phyloP scores from a whole-genome alignment of 2,888 invertebrate species.

The Acleris sparsana region DNA sequence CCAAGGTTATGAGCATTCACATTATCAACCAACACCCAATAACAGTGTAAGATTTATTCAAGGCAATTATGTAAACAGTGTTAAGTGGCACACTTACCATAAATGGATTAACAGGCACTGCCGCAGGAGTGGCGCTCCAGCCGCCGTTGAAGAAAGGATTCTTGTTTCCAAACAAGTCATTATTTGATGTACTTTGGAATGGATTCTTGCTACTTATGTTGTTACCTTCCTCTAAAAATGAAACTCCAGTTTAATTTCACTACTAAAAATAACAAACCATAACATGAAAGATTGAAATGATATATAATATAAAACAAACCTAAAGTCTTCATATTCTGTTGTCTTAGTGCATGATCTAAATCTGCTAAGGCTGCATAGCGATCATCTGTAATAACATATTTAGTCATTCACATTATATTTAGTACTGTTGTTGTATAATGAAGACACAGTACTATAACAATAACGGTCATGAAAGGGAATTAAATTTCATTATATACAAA shows the following conservation, averaged over 20 bases:
- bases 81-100: conserved; percentile 63
- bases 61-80: background rate
- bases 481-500: no score
- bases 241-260: conserved; percentile 21
- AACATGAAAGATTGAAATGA: conserved; percentile 13
- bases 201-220: conserved; percentile 72
- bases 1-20: no score
- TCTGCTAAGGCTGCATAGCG: conserved; percentile 98
- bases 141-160: conserved; percentile 77
- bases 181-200: conserved; percentile 74
- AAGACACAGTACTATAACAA: no score
- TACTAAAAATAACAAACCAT: conserved; percentile 3
- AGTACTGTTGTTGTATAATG: no score
- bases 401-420: no score
- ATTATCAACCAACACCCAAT: no score
- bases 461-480: no score
- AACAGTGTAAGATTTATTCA: no score
- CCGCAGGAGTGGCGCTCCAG: conserved; percentile 62
- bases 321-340: conserved; percentile 79
- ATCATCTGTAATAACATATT: conserved; percentile 85
- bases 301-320: conserved; percentile 54
- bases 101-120: conserved; percentile 72
- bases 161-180: conserved; percentile 72
- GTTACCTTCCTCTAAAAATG: conserved; percentile 67
- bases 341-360: conserved; percentile 90